Percentiles rank a stretch among this genome's conserved stretches.
These are phyloP conservation scores for Enteromius radiatus DNA, from an alignment of 2,797 vertebrate species.

Conservation along the genomic window DNA sequence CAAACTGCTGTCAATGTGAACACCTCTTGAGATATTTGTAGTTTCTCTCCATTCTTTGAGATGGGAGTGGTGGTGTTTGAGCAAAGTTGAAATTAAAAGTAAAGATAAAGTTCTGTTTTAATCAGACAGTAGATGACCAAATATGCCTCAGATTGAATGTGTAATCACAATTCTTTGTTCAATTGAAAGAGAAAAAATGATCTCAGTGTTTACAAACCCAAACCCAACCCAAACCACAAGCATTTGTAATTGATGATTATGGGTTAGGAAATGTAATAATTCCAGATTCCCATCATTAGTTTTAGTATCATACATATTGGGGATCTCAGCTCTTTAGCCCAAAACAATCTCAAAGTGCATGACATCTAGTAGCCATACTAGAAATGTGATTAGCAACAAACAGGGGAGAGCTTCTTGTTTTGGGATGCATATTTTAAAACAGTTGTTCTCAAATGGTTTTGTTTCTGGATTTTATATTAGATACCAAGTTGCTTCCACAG, in stretches of 20 bases:
- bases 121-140: slow-evolving; percentile 33
- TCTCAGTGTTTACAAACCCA: slow-evolving; percentile 64
- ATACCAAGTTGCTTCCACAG: background rate
- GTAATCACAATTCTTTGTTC: slow-evolving; percentile 76
- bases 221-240: slow-evolving; percentile 70
- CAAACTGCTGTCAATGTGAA: slow-evolving; percentile 22
- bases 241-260: slow-evolving; percentile 71
- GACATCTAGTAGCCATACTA: slow-evolving; percentile 26
- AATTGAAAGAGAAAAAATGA: slow-evolving; percentile 58
- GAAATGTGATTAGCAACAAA: slow-evolving; percentile 34
- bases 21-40: background rate
- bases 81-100: slow-evolving; percentile 41
- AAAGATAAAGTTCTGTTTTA: slow-evolving; percentile 42
- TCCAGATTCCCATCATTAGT: slow-evolving; percentile 54
- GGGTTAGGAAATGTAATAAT: slow-evolving; percentile 72
- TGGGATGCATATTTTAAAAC: slow-evolving; percentile 6
- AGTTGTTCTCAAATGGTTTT: slow-evolving; percentile 30
- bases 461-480: background rate
- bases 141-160: slow-evolving; percentile 35
- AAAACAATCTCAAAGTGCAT: slow-evolving; percentile 15
- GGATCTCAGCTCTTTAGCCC: slow-evolving; percentile 22
- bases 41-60: background rate
- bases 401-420: slow-evolving; percentile 20
- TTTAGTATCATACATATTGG: slow-evolving; percentile 31
- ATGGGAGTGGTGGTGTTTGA: slow-evolving; percentile 37